Conservation (phyloP, 2,797 vertebrate genomes). For the Distichodus sexfasciatus region DNA sequence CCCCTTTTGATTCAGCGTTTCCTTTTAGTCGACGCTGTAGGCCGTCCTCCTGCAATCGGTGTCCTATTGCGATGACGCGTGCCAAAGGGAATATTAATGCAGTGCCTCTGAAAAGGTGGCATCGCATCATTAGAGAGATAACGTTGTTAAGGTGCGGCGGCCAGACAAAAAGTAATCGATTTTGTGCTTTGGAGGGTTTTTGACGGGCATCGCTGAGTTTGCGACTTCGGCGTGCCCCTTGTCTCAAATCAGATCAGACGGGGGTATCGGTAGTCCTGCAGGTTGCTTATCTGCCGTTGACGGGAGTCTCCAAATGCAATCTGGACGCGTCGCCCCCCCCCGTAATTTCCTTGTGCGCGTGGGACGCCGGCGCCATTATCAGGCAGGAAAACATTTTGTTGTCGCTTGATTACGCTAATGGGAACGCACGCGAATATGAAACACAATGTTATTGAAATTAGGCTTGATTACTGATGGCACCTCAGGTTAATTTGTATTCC, state of each 20-base stretch:
- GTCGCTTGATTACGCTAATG: slow-evolving; percentile 81
- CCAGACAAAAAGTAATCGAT: slow-evolving; percentile 66
- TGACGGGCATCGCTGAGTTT: slow-evolving; percentile 59
- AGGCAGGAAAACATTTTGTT: slow-evolving; percentile 77
- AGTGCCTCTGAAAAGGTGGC: slow-evolving; percentile 54
- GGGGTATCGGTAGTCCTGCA: slow-evolving; percentile 50
- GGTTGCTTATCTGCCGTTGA: slow-evolving; percentile 40
- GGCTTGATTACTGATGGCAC: slow-evolving; percentile 80
- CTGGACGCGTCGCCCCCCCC: slow-evolving; percentile 69
- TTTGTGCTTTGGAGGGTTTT: slow-evolving; percentile 59
- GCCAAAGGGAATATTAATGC: slow-evolving; percentile 71
- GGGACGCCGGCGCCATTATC: slow-evolving; percentile 71
- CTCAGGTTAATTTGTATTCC: slow-evolving; percentile 81
- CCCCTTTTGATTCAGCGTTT: slow-evolving; percentile 64
- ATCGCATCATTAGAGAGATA: slow-evolving; percentile 67
- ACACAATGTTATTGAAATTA: slow-evolving; percentile 82
- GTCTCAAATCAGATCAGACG: slow-evolving; percentile 62
- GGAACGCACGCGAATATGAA: slow-evolving; percentile 73
- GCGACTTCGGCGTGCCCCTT: slow-evolving; percentile 47
- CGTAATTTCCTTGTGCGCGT: slow-evolving; percentile 64
- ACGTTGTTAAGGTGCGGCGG: slow-evolving; percentile 64
- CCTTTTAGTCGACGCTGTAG: slow-evolving; percentile 63
- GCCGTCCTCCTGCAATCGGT: slow-evolving; percentile 66
- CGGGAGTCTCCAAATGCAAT: slow-evolving; percentile 66
- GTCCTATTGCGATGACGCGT: slow-evolving; percentile 55